phyloP scores from a whole-genome alignment of 2,113 vertebrate species.

The Malaclemys terrapin region DNA sequence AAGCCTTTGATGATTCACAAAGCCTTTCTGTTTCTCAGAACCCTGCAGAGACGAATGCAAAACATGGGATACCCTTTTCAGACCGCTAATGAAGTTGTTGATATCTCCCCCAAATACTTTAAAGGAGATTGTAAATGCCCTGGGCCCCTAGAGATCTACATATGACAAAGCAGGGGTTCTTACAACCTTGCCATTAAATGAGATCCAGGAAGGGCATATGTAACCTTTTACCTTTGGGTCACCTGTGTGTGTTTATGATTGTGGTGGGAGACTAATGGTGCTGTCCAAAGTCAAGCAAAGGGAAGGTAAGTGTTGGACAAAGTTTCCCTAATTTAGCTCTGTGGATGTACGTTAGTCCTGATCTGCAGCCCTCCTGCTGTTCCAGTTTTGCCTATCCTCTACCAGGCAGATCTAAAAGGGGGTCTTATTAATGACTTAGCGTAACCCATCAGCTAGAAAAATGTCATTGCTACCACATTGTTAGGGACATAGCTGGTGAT shows the following conservation, averaged over 20 bases:
- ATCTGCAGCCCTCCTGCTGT: neutral
- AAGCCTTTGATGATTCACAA: neutral
- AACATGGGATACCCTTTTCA: neutral
- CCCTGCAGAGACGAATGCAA: rapidly evolving
- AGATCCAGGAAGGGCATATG: neutral
- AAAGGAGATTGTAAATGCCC: neutral
- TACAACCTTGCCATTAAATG: neutral
- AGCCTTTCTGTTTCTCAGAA: neutral
- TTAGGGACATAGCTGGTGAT: too few relatives aligned
- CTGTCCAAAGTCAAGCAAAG: neutral
- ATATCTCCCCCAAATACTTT: neutral
- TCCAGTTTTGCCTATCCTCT: neutral
- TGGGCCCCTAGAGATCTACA: neutral
- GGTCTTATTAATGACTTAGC: too few relatives aligned
- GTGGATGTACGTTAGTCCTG: neutral
- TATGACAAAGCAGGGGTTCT: neutral
- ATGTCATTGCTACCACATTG: too few relatives aligned
- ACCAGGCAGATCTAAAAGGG: too few relatives aligned
- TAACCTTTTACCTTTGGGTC: neutral
- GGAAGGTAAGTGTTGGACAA: neutral
- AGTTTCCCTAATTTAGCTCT: neutral
- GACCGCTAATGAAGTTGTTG: neutral
- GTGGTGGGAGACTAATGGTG: neutral
- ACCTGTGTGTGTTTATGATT: neutral
- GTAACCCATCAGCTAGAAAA: too few relatives aligned